These are phyloP conservation scores for Podarcis lilfordi DNA, from an alignment of 2,797 vertebrate species.

Conservation along the genomic window DNA sequence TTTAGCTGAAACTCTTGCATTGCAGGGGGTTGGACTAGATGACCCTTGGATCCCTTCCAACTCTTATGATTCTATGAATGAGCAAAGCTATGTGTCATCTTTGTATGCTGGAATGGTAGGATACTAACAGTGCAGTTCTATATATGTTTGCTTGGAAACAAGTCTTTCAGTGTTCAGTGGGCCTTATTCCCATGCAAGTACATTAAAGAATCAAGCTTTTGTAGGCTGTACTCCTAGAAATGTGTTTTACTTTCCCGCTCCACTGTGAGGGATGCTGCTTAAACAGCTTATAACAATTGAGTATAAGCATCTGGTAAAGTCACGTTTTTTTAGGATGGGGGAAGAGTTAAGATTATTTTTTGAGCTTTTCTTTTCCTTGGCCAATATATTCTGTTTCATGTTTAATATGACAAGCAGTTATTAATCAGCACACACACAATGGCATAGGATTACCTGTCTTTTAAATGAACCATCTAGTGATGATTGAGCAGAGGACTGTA, in stretches of 20 bases:
- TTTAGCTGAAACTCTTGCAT: too few relatives aligned
- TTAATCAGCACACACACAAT: neutral
- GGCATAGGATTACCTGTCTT: neutral
- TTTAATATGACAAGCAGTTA: neutral
- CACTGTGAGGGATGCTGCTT: neutral
- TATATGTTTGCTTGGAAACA: too few relatives aligned
- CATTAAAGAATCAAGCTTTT: neutral
- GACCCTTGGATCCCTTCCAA: too few relatives aligned
- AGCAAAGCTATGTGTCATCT: neutral
- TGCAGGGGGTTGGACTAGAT: too few relatives aligned
- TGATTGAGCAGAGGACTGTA: too few relatives aligned
- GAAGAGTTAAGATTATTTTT: neutral
- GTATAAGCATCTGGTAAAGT: neutral
- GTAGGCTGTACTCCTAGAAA: neutral
- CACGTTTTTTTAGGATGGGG: neutral
- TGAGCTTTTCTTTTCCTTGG: neutral
- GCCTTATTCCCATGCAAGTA: neutral
- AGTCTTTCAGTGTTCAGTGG: neutral
- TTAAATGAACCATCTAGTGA: neutral
- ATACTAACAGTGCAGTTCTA: neutral
- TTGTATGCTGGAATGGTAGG: neutral
- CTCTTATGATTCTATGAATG: too few relatives aligned
- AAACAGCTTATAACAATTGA: neutral
- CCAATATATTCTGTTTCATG: neutral
- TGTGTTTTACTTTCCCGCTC: neutral